Conservation (phyloP, 2,797 vertebrate species). For the Heliangelus exortis region DNA sequence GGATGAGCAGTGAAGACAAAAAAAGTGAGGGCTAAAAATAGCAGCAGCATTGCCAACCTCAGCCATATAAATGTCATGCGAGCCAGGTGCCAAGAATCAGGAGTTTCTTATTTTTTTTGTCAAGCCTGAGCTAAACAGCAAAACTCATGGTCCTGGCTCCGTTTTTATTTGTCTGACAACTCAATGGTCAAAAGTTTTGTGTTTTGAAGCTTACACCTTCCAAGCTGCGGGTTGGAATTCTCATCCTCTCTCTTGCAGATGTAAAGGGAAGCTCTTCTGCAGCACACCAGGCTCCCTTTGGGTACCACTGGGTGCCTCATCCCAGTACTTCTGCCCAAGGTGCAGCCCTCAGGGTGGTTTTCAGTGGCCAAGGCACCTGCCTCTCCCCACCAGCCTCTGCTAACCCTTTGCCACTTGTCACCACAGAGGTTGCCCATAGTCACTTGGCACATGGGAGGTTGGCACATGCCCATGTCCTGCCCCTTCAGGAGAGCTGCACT, state of each 20-base stretch:
- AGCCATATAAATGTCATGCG: constrained; percentile 49
- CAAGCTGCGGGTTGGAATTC: neutral
- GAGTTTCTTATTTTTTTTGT: neutral
- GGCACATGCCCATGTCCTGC: neutral
- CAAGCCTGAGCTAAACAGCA: neutral
- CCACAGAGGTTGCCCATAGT: neutral
- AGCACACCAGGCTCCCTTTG: neutral
- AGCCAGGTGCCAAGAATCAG: constrained; percentile 48
- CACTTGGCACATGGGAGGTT: neutral
- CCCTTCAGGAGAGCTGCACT: accelerated
- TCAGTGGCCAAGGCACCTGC: neutral
- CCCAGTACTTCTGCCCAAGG: neutral
- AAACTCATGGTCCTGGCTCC: neutral
- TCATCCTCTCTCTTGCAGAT: neutral
- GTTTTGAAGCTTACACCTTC: neutral
- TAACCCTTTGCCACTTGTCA: neutral
- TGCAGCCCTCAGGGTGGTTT: neutral
- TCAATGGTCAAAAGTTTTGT: neutral
- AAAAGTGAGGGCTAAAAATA: constrained; percentile 49
- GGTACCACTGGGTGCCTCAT: neutral
- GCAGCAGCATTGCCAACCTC: constrained; percentile 49
- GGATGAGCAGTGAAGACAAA: neutral
- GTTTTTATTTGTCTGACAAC: neutral
- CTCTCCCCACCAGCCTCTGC: accelerated
- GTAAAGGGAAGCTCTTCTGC: neutral